Base-by-base conservation (phyloP, 2,797 vertebrate genomes). In the Tamandua tetradactyla region DNA sequence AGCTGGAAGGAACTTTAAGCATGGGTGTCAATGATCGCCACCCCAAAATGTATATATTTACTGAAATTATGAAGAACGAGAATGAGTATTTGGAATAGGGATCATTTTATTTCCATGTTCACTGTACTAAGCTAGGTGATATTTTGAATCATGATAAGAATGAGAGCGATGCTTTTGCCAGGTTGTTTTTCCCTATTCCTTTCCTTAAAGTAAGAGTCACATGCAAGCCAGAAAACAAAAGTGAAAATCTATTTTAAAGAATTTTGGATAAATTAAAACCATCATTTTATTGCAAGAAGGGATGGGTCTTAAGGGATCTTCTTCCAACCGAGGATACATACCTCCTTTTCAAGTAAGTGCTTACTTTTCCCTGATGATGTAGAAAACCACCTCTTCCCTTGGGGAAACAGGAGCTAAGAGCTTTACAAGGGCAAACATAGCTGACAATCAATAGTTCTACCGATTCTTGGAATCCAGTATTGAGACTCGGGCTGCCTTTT, bases 381-480 rank as follows among this genome's bases (percentile, higher is more conserved):
- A 71, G 62, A 32, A 78, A 91, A 78, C n/a, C 47, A 82, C 62
- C 64, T 61, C 7, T 15, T 5, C 17, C 14, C 37, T 44, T 4
- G 0, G 11, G n/a, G 66, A 94, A 83, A 30, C 3, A 90, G 42
- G 25, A 35, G 9, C 91, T 78, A 83, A 52, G 15, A 59, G 25
- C 42, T 84, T 93, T 66, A 79, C 37, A 25, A 42, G n/a, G 44
- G 40, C 20, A 76, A 92, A 52, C 12, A 27, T 0, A 80, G 81
- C 62, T 62, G 44, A 1, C 62, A 27, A 91, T 84, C 68, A 59
- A 22, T 55, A 76, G 15, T 76, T 88, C 49, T 62, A 95, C 3
- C 47, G 62, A 94, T 90, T 86, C 69, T 68, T 92, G 13, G 32
- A 93, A 93, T 95, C 66, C 75, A 12, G 9, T 82, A 40, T 27